Conservation (phyloP, 1,140 invertebrate genomes). For the Neelides sp. region DNA sequence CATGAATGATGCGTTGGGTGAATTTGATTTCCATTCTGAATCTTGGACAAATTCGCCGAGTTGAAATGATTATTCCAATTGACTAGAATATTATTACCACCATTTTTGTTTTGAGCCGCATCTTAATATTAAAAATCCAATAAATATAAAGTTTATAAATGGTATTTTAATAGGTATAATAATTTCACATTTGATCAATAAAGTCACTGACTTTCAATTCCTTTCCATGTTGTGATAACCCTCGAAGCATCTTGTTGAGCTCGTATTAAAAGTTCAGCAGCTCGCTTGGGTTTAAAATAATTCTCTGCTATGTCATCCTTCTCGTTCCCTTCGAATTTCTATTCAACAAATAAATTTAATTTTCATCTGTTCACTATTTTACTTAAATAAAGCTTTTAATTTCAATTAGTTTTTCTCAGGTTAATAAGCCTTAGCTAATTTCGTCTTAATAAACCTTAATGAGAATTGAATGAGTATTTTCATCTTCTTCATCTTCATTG, state of each 20-base stretch:
- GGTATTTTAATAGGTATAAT: background rate
- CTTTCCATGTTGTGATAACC: conserved; percentile 42
- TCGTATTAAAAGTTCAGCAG: conserved; percentile 45
- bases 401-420: background rate
- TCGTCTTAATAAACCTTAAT: conserved; percentile 32
- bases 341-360: conserved; percentile 16
- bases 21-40: background rate
- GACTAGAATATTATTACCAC: conserved; percentile 5
- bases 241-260: conserved; percentile 38
- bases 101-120: conserved; percentile 12
- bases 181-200: background rate
- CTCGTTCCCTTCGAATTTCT: conserved; percentile 47
- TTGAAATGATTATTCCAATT: conserved; percentile 31
- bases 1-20: conserved; percentile 21
- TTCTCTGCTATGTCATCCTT: conserved; percentile 52
- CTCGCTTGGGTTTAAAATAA: conserved; percentile 56
- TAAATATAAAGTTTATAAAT: too few relatives aligned
- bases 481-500: conserved; percentile 34
- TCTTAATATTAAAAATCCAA: conserved; percentile 9
- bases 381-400: background rate
- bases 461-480: conserved; percentile 35
- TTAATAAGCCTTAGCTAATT: background rate
- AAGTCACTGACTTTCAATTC: conserved; percentile 30
- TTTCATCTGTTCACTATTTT: background rate
- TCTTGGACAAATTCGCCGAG: background rate